Evolutionary conservation across 2,888 invertebrate genomes (phyloP).

Genomic region (Agrilus mali): DNA sequence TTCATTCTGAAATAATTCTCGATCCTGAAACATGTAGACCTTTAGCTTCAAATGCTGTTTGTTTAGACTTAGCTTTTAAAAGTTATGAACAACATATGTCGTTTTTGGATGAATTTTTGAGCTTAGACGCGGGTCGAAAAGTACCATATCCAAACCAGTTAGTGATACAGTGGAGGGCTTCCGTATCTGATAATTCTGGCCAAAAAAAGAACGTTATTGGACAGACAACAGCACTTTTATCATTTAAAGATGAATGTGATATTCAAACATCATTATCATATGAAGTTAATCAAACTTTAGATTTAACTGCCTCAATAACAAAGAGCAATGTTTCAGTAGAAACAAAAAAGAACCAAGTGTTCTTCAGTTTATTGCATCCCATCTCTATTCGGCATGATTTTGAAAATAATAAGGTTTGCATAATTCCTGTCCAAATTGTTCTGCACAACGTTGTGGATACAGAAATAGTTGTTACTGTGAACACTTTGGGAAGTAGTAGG

Average conservation of each 20-base stretch:
- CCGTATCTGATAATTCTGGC: slow-evolving; percentile 38
- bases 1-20: slow-evolving; percentile 31
- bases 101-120: neutral
- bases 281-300: slow-evolving; percentile 30
- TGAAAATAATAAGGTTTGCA: slow-evolving; percentile 43
- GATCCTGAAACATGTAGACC: slow-evolving; percentile 17
- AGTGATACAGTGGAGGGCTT: slow-evolving; percentile 30
- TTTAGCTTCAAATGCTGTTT: slow-evolving; percentile 27
- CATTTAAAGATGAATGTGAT: slow-evolving; percentile 17
- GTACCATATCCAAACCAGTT: slow-evolving; percentile 9
- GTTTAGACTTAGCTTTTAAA: slow-evolving; percentile 34
- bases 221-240: slow-evolving; percentile 37
- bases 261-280: slow-evolving; percentile 33
- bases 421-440: slow-evolving; percentile 53
- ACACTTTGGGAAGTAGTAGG: slow-evolving; percentile 47
- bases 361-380: slow-evolving; percentile 35
- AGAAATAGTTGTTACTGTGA: slow-evolving; percentile 44
- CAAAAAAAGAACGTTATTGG: slow-evolving; percentile 46
- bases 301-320: slow-evolving; percentile 18
- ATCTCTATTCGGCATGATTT: slow-evolving; percentile 51
- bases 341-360: neutral
- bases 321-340: slow-evolving; percentile 19
- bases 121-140: slow-evolving; percentile 2
- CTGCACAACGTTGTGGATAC: slow-evolving; percentile 53
- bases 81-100: slow-evolving; percentile 26